Base-by-base conservation (phyloP, 92 coral and sea anemone genomes). In the Parazoanthus darwini region DNA sequence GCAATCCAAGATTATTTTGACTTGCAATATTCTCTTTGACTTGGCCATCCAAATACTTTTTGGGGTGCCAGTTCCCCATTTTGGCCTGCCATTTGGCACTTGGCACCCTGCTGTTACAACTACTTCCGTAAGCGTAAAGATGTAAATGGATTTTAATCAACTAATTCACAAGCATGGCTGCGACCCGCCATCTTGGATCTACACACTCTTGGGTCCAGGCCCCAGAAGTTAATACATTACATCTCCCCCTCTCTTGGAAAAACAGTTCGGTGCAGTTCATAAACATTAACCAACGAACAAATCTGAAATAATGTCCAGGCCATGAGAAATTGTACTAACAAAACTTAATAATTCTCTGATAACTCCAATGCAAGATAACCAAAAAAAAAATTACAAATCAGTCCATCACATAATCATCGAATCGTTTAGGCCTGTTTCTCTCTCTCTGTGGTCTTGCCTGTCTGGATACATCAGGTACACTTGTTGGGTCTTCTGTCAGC, bases 361-460 rank as follows among this genome's bases (percentile, higher is more conserved):
- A 71, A n/a, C 76, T 71, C 76, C 33, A 71, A 2, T 71, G 37
- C 26, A 71, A n/a, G 13, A 71, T 71, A n/a, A 0, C 76, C 11
- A 71, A 74, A 74, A 5, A 35, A 36, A 48, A 74, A 74, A 33
- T 48, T 36, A 74, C 11, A 74, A 74, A 59, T 13, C 68, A 59
- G 23, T 14, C 15, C 15, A 13, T 59, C 1, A 13, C 15, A 59
- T 59, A 59, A 74, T 37, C 44, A 74, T 25, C 20, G 9, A 74
- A 74, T 36, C 79, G 44, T 37, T 74, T 74, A 74, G 79, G 51
- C 79, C 79, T 74, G 46, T 35, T 74, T 37, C 18, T 74, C 79
- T 74, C 46, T 74, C 79, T 74, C 51, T 74, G 79, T 74, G 79
- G 79, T 74, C 79, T 74, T 74, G 50, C 50, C 50, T 74, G 79